phyloP scores from a whole-genome alignment of 1,140 invertebrate genomes.

The Nephila pilipes region DNA sequence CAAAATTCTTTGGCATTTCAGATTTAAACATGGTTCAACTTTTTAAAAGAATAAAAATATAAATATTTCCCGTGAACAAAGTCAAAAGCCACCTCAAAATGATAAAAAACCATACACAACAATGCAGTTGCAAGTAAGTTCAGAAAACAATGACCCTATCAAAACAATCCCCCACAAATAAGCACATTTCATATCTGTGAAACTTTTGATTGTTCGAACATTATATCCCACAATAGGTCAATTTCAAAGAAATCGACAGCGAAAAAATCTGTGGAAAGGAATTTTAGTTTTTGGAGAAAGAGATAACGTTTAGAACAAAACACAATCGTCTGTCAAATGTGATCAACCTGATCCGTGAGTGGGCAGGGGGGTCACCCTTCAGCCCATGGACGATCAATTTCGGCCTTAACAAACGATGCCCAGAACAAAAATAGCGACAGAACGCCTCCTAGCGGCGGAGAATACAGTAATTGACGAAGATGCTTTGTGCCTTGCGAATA shows the following conservation, averaged over 20 bases:
- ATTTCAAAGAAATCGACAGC: conserved; percentile 11
- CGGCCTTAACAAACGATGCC: conserved; percentile 59
- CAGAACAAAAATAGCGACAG: conserved; percentile 67
- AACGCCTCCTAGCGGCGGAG: conserved; percentile 44
- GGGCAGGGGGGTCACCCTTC: conserved; percentile 18
- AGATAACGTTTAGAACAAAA: conserved; percentile 34
- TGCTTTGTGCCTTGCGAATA: conserved; percentile 29
- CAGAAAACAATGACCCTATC: too few relatives aligned
- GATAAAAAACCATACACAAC: too few relatives aligned
- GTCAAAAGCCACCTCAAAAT: too few relatives aligned
- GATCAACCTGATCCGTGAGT: conserved; percentile 39
- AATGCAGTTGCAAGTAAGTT: too few relatives aligned
- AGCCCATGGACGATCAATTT: conserved; percentile 52
- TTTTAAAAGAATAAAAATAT: too few relatives aligned
- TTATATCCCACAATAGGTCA: neutral
- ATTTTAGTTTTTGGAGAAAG: conserved; percentile 8
- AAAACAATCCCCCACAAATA: too few relatives aligned
- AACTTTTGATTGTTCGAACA: neutral
- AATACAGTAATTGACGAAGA: conserved; percentile 59
- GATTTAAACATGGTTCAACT: too few relatives aligned
- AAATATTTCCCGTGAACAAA: too few relatives aligned
- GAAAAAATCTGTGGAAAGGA: neutral
- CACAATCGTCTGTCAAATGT: conserved; percentile 61
- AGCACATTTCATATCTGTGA: neutral
- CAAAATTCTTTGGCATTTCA: too few relatives aligned